Evolutionary conservation across 35 echinoderm and acorn worm genomes (phyloP), one percentile per base, ranked within the genome.

Genomic region (Amphiura filiformis): DNA sequence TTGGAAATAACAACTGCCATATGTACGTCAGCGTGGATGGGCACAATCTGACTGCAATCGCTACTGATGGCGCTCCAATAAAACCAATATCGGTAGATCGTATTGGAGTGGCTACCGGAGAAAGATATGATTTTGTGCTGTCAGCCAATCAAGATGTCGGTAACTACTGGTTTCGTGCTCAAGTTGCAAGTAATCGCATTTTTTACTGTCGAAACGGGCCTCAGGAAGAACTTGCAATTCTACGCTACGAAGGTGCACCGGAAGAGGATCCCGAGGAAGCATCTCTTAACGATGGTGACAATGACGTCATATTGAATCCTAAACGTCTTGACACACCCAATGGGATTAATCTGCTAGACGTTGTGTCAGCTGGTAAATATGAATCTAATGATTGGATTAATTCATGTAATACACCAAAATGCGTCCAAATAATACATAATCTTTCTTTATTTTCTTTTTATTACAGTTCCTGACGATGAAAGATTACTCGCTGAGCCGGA

Each of bases 141-240:
- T 64, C 70, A 1, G 93, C 93, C 31, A 81, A 81, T 76, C 64
- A 87, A 33, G 37, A 44, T 26, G 32, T 91, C 41, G 89, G 77
- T 26, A 95, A 95, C 70, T 95, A 95, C 49, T 95, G 93, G 93
- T 57, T 95, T 56, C 84, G 93, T 33, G 85, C 91, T 26, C 79
- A 90, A 33, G 88, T 20, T 52, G 20, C 44, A 7, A 20, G 20
- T 20, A 20, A 20, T 52, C 88, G 33, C 65, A 35, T 37, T 31
- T 1, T 76, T 52, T 35, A 15, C 0, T 13, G 26, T 42, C 14
- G 36, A 1, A 12, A 40, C 13, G 28, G 41, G n/a, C 30, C 18
- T 2, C 17, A 34, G 13, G 17, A 61, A 1, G 81, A 83, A 31
- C 32, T 83, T 22, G 81, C 81, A 0, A 39, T 83, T 47, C 26